phyloP scores from a whole-genome alignment of 64 coral and sea anemone genomes.

The Actinia tenebrosa region DNA sequence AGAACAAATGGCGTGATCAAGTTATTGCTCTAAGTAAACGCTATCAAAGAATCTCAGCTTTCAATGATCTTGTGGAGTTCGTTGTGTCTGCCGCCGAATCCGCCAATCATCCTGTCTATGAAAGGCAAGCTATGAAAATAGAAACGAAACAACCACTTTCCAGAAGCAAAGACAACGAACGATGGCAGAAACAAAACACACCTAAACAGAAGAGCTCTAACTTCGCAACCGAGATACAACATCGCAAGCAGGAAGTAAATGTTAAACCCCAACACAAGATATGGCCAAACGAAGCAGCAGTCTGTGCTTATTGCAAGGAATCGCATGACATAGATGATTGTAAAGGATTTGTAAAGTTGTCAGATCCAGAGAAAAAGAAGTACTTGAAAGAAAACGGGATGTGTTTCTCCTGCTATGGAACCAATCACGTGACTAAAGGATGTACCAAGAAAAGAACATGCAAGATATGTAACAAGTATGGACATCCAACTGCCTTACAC shows the following conservation, averaged over 20 bases:
- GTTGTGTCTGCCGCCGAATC: conserved; percentile 20
- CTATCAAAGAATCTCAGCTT: background rate
- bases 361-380: conserved; percentile 16
- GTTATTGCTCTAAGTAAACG: conserved; percentile 3
- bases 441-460: conserved; percentile 29
- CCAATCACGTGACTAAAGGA: conserved; percentile 21
- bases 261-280: background rate
- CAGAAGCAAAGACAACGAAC: background rate
- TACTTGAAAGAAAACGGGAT: conserved; percentile 29
- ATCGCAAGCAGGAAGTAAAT: background rate
- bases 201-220: background rate
- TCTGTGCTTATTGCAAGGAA: conserved; percentile 28
- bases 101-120: conserved; percentile 37
- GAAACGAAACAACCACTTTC: background rate
- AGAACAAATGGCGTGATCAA: conserved; percentile 22
- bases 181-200: background rate
- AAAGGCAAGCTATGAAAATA: background rate
- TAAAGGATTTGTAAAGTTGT: conserved; percentile 9
- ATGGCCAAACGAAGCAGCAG: background rate
- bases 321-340: conserved; percentile 46
- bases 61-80: conserved; percentile 36
- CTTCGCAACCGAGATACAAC: background rate
- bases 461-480: conserved; percentile 19
- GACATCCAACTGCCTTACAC: conserved; percentile 8
- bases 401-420: conserved; percentile 33